A percentile compares a stretch with the other conserved stretches of the same genome.
phyloP scores from a whole-genome alignment of 2,888 invertebrate species.

The Maniola hyperantus region DNA sequence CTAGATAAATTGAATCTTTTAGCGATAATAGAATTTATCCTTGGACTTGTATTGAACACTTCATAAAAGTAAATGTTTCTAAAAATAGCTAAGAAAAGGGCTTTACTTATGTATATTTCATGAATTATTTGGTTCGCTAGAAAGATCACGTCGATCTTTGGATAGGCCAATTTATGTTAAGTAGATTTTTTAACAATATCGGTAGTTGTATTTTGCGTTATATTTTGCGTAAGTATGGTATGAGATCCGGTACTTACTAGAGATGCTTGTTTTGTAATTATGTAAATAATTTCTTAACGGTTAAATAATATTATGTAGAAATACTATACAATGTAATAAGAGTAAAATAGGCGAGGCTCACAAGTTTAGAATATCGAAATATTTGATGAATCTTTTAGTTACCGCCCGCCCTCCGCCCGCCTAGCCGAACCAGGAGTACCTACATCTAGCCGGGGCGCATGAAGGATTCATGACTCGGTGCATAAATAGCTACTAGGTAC shows the following conservation, averaged over 20 bases:
- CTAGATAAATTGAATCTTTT: neutral
- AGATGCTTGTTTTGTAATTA: too few species aligned
- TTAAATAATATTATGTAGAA: too few species aligned
- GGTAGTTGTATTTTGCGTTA: too few species aligned
- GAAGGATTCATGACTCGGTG: slow-evolving; percentile 11
- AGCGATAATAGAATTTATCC: neutral
- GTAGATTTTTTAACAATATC: too few species aligned
- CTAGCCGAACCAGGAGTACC: neutral
- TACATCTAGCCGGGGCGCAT: neutral
- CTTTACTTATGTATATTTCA: too few species aligned
- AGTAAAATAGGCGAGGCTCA: neutral
- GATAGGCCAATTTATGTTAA: too few species aligned
- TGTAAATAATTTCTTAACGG: too few species aligned
- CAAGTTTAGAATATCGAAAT: neutral
- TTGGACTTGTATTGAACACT: neutral
- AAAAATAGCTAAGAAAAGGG: neutral
- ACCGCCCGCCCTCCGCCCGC: neutral
- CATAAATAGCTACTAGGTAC: neutral
- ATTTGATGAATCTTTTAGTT: slow-evolving; percentile 1
- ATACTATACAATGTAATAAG: too few species aligned
- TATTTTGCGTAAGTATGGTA: too few species aligned
- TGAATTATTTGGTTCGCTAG: too few species aligned
- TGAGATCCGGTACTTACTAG: too few species aligned
- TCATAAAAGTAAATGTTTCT: neutral
- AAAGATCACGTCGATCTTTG: too few species aligned